Evolutionary conservation across 2,113 vertebrate genomes (phyloP).

Genomic region (Dipodomys merriami): DNA sequence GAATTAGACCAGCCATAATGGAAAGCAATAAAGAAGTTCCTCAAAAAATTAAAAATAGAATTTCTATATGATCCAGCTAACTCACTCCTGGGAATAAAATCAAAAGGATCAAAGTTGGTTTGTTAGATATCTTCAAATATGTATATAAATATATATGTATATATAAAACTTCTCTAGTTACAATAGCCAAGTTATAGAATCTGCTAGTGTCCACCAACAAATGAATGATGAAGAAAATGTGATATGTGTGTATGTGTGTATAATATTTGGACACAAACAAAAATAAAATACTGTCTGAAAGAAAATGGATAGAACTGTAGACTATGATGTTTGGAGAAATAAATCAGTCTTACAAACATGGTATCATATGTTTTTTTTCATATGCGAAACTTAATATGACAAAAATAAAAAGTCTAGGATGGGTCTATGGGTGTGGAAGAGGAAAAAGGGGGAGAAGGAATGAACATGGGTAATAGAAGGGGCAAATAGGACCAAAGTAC

Average conservation of each 20-base stretch:
- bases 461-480: neutral
- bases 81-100: neutral
- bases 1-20: neutral
- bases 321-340: too few relatives aligned
- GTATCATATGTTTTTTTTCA: neutral
- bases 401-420: too few relatives aligned
- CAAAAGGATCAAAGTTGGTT: neutral
- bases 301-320: neutral
- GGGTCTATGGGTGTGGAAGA: neutral
- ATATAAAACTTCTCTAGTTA: neutral
- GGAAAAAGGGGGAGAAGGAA: neutral
- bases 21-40: neutral
- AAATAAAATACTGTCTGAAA: neutral
- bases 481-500: neutral
- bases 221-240: neutral
- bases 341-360: neutral
- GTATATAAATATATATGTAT: too few relatives aligned
- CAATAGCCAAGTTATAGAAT: neutral
- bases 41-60: neutral
- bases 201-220: neutral
- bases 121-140: neutral
- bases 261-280: neutral
- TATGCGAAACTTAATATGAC: too few relatives aligned
- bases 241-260: neutral
- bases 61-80: neutral